Base-by-base conservation (phyloP, 2,888 invertebrate genomes). In the Homarus gammarus region DNA sequence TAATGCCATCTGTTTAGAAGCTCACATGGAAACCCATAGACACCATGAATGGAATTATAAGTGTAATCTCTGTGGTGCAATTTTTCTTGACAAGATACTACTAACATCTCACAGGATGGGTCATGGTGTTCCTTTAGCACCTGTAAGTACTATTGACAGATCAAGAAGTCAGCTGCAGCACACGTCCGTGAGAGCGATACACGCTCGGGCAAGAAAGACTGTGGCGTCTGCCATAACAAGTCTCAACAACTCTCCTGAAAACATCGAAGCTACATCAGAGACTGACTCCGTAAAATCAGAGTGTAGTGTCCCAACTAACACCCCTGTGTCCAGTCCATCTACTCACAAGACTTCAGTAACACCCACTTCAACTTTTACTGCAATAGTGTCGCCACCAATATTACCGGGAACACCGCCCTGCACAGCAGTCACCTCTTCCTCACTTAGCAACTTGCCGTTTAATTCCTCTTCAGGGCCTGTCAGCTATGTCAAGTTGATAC, bases 11-110 rank as follows among this genome's bases (percentile, higher is more conserved):
- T 92, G 92, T 51, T 78, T 92, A 33, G 92, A 92, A 75, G 92
- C 92, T 31, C 92, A 92, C 90, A 92, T 92, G 92, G 90, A 90
- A 73, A 92, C 89, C 6, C 92, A 92, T 73, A 61, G 72, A 70
- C 82, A 86, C 70, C 77, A 87, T 18, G 89, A 90, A 10, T 92
- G 92, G 92, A 90, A 44, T 40, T 84, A 89, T 49, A 75, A 85
- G 27, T 92, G 92, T 61, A 72, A 36, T 12, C 49, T 89, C 33
- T 92, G 92, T 70, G 86, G 78, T 6, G 85, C 85, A 22, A 27
- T 78, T 33, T 92, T 92, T 70, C 90, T 64, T 40, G 90, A 92
- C 36, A 88, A 92, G 78, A 82, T 92, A 40, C 83, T 92, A 22
- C 81, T 92, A 18, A 72, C 82, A 10, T 90, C 92, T 3, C 92